phyloP scores from a whole-genome alignment of 2,113 vertebrate genomes.

The Chrysemys picta region DNA sequence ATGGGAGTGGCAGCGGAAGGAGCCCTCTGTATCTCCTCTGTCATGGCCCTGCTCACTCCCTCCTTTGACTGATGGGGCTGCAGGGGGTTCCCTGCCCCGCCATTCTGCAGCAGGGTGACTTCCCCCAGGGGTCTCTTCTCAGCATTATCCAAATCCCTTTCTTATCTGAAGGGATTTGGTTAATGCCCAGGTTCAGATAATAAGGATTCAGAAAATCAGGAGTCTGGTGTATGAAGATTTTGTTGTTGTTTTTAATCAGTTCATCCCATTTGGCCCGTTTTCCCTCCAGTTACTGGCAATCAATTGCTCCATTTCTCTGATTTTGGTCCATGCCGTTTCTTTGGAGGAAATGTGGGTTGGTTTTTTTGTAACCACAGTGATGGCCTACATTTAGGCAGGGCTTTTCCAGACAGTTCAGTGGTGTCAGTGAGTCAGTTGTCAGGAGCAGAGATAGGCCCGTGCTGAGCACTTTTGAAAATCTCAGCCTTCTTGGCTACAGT shows the following conservation, averaged over 20 bases:
- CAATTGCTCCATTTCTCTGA: conserved; percentile 17
- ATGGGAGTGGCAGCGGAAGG: too few relatives aligned
- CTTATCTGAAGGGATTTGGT: neutral
- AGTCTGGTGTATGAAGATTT: too few relatives aligned
- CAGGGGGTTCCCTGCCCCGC: too few relatives aligned
- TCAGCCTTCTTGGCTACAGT: neutral
- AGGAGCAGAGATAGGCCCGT: neutral
- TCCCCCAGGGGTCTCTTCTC: neutral
- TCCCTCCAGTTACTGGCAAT: conserved; percentile 43
- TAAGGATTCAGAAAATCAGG: neutral
- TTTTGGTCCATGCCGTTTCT: neutral
- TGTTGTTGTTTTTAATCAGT: neutral
- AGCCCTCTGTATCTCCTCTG: too few relatives aligned
- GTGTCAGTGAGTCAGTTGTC: neutral
- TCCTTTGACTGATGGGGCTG: neutral
- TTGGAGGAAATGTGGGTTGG: neutral
- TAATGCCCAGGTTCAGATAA: neutral
- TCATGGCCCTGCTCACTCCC: too few relatives aligned
- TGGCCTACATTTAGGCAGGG: neutral
- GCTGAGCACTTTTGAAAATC: neutral
- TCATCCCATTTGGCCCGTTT: conserved; percentile 24
- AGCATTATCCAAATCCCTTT: neutral
- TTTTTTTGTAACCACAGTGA: neutral
- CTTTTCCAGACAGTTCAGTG: neutral
- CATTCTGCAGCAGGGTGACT: too few relatives aligned